Evolutionary conservation across 2,888 invertebrate species (phyloP), one percentile per base, ranked within the genome.

Genomic region (Agriopis aurantiaria): DNA sequence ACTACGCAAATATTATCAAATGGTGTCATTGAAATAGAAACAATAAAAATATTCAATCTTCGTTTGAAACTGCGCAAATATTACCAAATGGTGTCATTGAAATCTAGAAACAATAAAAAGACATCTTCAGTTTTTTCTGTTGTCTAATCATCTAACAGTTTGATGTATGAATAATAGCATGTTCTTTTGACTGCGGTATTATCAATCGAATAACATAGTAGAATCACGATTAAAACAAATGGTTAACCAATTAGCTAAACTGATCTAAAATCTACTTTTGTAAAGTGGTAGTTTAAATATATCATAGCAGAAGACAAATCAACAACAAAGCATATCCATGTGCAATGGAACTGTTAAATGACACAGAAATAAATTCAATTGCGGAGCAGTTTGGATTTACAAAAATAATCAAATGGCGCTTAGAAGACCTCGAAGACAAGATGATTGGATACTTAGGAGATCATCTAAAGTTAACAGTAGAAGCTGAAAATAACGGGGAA

Each of bases 391-490:
- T 80, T 71, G 87, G 85, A 8, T 75, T 65, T 69, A 62, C 72
- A 9, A 79, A 80, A 67, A 74, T 85, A 17, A 60, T 83, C 14
- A 78, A 82, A 70, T 93, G 88, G 86, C 75, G 70, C 3, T 71
- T 87, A 33, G 82, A 85, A 68, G 82, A 86, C 6, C 88, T 91
- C 77, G 74, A 87, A 0, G 82, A 88, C n/a, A 83, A 86, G 75
- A 60, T 91, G 3, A 79, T 92, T 23, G 93, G 92, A 10, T 90
- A 90, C 76, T 82, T 92, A 46, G 91, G 92, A 52, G 93, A 94
- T 65, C 91, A 94, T 77, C 78, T 93, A 10, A 88, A 83, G 64
- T 76, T 93, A 41, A 81, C 73, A 45, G 75, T 91, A 49, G 75
- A 83, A 64, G 84, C 85, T 9, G 80, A 85, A 60, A 55, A 57